Conservation (phyloP, 64 coral and sea anemone genomes). For the Pocillopora damicornis region DNA sequence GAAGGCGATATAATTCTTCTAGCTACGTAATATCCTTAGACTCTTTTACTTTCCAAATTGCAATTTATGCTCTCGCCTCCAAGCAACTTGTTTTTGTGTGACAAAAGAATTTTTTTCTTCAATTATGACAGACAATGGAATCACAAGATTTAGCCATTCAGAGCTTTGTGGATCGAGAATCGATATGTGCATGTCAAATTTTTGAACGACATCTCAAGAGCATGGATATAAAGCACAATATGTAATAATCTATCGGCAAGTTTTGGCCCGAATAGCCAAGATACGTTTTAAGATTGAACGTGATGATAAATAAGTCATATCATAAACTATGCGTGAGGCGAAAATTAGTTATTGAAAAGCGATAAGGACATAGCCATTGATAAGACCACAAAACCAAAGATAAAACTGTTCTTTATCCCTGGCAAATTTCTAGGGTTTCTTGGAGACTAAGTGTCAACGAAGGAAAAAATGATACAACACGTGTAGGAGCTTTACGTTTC, state of each 20-base stretch:
- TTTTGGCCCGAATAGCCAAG: not conserved
- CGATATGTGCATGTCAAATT: slow-evolving; percentile 5
- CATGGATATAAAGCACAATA: not conserved
- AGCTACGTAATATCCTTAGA: not conserved
- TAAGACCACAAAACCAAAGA: not conserved
- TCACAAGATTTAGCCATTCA: slow-evolving; percentile 2
- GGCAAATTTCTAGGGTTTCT: too few species aligned
- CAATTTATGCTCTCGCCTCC: slow-evolving; percentile 6
- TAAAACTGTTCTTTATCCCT: not conserved
- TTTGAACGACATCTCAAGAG: not conserved
- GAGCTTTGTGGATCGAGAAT: not conserved
- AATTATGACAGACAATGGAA: slow-evolving; percentile 1
- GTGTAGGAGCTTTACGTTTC: too few species aligned
- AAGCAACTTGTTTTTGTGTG: not conserved
- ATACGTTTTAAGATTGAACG: not conserved
- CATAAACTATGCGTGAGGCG: not conserved
- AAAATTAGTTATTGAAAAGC: not conserved
- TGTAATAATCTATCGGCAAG: not conserved
- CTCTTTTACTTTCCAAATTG: not conserved
- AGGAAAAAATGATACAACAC: too few species aligned
- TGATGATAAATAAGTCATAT: not conserved
- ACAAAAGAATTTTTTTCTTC: slow-evolving; percentile 4
- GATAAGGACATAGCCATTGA: not conserved
- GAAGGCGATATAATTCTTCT: too few species aligned
- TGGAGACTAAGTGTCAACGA: too few species aligned